Percentiles rank a stretch among this genome's conserved stretches.
phyloP scores from a whole-genome alignment of 2,113 vertebrate species.

The Sylvilagus bachmani region DNA sequence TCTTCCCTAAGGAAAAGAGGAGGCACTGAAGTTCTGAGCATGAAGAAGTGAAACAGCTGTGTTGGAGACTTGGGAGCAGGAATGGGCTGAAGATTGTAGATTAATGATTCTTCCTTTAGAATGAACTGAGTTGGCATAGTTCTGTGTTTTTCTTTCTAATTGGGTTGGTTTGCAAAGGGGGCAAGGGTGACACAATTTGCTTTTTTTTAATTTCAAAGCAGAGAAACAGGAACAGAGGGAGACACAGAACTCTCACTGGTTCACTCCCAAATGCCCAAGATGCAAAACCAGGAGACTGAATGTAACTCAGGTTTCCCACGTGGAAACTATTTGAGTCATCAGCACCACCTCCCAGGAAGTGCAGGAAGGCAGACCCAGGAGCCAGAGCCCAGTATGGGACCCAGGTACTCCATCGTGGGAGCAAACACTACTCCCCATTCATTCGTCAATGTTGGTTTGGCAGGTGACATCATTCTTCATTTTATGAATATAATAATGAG shows the following conservation, averaged over 20 bases:
- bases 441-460: not conserved
- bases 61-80: not conserved
- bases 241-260: no score
- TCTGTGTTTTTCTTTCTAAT: not conserved
- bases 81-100: not conserved
- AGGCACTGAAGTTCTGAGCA: rapidly evolving
- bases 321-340: no score
- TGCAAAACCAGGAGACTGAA: no score
- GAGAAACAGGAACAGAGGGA: no score
- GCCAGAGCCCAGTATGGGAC: no score
- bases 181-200: not conserved
- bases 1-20: not conserved
- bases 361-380: no score
- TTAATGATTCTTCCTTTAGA: not conserved
- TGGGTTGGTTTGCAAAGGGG: not conserved
- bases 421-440: no score
- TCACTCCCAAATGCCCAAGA: no score
- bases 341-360: no score
- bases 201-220: no score
- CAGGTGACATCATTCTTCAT: not conserved
- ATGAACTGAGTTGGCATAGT: not conserved
- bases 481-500: not conserved
- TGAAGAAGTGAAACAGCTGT: not conserved
- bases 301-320: no score
- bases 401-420: no score